Conservation (phyloP, 1,140 invertebrate genomes). For the Hylyphantes graminicola region DNA sequence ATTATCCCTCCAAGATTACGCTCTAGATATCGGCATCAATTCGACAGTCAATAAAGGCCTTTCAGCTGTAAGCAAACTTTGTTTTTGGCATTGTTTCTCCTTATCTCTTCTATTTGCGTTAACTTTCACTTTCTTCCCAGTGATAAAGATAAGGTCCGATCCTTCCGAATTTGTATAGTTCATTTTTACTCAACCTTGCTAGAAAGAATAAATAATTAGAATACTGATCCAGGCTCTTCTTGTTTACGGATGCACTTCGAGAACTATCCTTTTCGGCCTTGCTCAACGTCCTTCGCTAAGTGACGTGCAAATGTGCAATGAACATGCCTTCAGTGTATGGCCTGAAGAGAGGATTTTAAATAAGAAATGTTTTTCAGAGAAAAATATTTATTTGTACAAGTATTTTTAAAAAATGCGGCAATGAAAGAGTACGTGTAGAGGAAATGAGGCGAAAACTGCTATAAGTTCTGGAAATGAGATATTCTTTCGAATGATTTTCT, state of each 20-base stretch:
- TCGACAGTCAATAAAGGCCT: neutral
- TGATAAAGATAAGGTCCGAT: slow-evolving; percentile 16
- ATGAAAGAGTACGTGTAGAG: neutral
- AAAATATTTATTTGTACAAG: neutral
- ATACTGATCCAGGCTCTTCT: neutral
- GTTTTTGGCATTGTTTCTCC: neutral
- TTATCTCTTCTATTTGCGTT: neutral
- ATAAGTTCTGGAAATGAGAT: too few species aligned
- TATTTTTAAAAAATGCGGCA: neutral
- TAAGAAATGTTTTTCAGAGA: neutral
- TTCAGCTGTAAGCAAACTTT: neutral
- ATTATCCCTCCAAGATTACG: neutral
- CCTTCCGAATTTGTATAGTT: slow-evolving; percentile 4
- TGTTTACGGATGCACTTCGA: slow-evolving; percentile 20
- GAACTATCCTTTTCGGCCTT: slow-evolving; percentile 3
- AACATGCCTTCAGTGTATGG: neutral
- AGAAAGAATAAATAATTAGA: slow-evolving; percentile 4
- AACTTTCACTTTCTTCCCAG: neutral
- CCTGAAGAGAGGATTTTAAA: neutral
- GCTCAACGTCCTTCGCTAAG: slow-evolving; percentile 12
- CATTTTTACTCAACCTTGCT: slow-evolving; percentile 9
- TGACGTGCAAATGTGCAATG: slow-evolving; percentile 2
- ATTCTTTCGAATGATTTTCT: too few species aligned
- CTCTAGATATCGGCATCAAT: neutral
- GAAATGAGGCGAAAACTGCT: too few species aligned